These are phyloP conservation scores for Pyrgus malvae DNA, from an alignment of 2,888 invertebrate species.

Conservation along the genomic window DNA sequence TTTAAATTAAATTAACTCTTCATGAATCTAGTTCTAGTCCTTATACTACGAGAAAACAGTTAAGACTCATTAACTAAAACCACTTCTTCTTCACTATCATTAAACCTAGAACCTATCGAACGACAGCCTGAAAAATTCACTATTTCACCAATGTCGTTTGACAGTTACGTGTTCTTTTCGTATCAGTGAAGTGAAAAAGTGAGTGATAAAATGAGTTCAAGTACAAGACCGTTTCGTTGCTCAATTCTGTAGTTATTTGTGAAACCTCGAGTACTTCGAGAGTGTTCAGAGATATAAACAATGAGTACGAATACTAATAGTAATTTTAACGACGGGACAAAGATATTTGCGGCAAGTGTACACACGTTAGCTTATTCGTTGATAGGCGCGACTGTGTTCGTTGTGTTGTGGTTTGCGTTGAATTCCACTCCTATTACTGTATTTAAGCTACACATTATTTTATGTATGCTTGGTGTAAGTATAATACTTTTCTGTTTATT, in stretches of 20 bases:
- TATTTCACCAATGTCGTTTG: too few relatives aligned
- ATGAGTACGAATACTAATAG: constrained; percentile 12
- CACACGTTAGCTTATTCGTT: constrained; percentile 38
- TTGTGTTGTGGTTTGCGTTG: constrained; percentile 41
- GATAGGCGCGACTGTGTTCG: constrained; percentile 40
- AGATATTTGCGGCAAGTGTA: constrained; percentile 31
- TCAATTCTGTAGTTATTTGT: background rate
- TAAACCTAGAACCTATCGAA: too few relatives aligned
- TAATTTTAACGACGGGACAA: constrained; percentile 29
- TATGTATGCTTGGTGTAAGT: constrained; percentile 42
- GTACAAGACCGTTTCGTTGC: constrained; percentile 6
- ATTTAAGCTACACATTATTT: constrained; percentile 41
- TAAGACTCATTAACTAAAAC: too few relatives aligned
- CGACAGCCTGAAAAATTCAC: too few relatives aligned
- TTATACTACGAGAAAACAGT: too few relatives aligned
- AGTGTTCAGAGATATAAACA: background rate
- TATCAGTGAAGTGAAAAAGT: background rate
- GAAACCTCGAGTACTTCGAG: background rate
- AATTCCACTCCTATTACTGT: constrained; percentile 38
- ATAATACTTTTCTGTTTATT: background rate
- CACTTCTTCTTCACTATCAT: too few relatives aligned
- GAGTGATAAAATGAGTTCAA: background rate
- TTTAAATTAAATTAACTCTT: too few relatives aligned
- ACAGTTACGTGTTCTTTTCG: background rate
- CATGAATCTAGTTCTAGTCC: too few relatives aligned